Conservation (phyloP, 2,888 invertebrate genomes). For the Epinotia nisella region DNA sequence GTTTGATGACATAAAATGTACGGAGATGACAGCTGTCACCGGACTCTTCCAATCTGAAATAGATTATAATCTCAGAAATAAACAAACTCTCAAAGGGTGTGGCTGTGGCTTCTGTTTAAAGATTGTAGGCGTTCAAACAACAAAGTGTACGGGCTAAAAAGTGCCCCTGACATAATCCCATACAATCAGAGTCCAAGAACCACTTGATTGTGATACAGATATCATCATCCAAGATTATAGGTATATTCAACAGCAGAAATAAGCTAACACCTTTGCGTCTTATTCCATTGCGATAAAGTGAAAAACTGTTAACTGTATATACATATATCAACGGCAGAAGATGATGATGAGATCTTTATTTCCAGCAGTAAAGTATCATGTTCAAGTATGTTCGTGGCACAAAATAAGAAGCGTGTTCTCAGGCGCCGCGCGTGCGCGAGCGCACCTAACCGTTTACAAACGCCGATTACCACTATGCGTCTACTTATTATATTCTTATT, state of each 20-base stretch:
- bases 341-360: neutral
- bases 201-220: neutral
- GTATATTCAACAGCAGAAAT: neutral
- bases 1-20: too few relatives aligned
- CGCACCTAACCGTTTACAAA: slow-evolving; percentile 41
- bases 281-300: neutral
- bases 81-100: neutral
- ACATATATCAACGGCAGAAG: neutral
- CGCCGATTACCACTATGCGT: slow-evolving; percentile 49
- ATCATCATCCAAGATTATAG: neutral
- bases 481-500: slow-evolving; percentile 57
- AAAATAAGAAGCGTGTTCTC: slow-evolving; percentile 67
- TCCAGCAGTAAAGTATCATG: slow-evolving; percentile 5
- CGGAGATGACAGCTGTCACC: too few relatives aligned
- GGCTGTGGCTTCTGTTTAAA: neutral
- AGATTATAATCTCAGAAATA: neutral
- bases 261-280: neutral
- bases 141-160: neutral
- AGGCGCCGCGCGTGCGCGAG: slow-evolving; percentile 47
- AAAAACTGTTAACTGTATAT: neutral
- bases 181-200: neutral
- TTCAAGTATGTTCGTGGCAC: slow-evolving; percentile 23
- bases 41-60: too few relatives aligned
- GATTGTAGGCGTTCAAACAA: neutral
- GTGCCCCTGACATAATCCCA: neutral